These are phyloP conservation scores for Sebastes goodei DNA, from an alignment of 2,797 vertebrate species.

Conservation along the genomic window DNA sequence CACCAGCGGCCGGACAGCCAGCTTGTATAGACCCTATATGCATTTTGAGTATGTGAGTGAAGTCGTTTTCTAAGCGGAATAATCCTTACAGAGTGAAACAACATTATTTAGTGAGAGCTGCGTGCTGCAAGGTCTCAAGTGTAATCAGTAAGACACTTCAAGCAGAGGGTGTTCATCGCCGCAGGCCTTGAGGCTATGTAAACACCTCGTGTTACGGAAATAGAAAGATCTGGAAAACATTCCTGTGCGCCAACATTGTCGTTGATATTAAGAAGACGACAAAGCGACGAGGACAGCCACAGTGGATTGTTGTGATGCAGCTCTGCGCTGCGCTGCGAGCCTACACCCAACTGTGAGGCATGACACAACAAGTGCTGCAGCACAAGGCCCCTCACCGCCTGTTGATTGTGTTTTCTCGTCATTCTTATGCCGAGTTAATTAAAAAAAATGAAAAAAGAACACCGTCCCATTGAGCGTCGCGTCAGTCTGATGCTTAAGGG, in stretches of 20 bases:
- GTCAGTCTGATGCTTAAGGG: not conserved
- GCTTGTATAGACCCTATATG: not conserved
- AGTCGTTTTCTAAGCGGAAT: not conserved
- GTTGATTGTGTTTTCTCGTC: not conserved
- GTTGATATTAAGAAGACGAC: not conserved
- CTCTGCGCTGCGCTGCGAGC: not conserved
- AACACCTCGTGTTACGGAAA: not conserved
- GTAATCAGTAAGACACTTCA: not conserved
- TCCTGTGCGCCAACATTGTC: not conserved
- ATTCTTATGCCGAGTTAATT: not conserved
- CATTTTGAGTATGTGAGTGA: not conserved
- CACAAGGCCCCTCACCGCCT: not conserved
- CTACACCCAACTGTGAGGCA: conserved; percentile 23
- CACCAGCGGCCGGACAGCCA: not conserved
- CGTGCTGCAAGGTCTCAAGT: not conserved
- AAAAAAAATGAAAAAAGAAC: not conserved
- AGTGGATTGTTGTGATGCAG: not conserved
- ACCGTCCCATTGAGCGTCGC: not conserved
- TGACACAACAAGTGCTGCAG: conserved; percentile 41
- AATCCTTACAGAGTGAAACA: not conserved
- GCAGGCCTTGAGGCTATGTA: not conserved
- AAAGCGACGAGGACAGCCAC: not conserved
- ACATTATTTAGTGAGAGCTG: not conserved
- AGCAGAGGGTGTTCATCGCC: not conserved
- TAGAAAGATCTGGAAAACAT: not conserved